Conservation (phyloP, 2,797 vertebrate species). For the Arnoldichthys spilopterus region DNA sequence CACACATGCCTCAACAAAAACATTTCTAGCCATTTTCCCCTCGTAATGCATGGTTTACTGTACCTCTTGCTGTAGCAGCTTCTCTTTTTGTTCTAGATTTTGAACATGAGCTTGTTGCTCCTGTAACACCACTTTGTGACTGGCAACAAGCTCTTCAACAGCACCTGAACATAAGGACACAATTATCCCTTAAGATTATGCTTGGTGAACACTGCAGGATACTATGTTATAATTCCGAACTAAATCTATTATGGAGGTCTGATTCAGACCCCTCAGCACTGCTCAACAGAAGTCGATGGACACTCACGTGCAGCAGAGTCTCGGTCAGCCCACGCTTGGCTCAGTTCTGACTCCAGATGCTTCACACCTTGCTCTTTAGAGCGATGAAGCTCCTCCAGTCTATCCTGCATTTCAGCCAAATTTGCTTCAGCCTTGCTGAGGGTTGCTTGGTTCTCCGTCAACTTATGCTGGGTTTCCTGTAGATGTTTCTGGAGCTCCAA, state of each 20-base stretch:
- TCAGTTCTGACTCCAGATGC: slow-evolving; percentile 77
- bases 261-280: too few species aligned
- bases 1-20: background rate
- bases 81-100: slow-evolving; percentile 77
- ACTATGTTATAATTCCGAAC: background rate
- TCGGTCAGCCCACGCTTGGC: slow-evolving; percentile 76
- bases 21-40: background rate
- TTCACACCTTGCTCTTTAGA: slow-evolving; percentile 74
- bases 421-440: slow-evolving; percentile 65
- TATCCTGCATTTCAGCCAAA: slow-evolving; percentile 66
- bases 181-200: background rate
- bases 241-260: background rate
- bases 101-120: slow-evolving; percentile 71
- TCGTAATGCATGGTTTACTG: background rate
- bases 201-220: background rate
- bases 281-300: slow-evolving; percentile 62
- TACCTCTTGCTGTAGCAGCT: slow-evolving; percentile 80
- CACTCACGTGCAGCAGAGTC: slow-evolving; percentile 81
- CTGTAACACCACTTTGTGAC: slow-evolving; percentile 72
- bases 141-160: slow-evolving; percentile 75
- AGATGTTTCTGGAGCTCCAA: slow-evolving; percentile 53
- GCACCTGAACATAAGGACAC: slow-evolving; percentile 61
- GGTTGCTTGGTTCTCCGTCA: slow-evolving; percentile 68
- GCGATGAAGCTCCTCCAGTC: slow-evolving; percentile 73
- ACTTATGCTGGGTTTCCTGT: slow-evolving; percentile 59